Conservation (phyloP, 2,113 vertebrate species). For the Bombycilla garrulus region DNA sequence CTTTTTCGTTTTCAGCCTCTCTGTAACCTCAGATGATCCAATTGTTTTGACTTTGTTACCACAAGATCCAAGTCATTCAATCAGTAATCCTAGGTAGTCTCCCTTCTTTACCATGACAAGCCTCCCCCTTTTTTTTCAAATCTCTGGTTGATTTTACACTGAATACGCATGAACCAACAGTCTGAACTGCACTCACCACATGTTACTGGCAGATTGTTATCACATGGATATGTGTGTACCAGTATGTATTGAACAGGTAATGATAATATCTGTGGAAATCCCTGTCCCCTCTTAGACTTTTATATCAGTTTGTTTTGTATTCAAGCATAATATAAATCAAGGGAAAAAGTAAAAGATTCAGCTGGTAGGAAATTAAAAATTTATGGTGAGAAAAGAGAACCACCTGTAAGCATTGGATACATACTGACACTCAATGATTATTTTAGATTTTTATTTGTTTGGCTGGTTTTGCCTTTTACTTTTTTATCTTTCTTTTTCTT, state of each 20-base stretch:
- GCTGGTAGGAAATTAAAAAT: neutral
- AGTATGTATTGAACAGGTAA: neutral
- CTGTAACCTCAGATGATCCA: neutral
- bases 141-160: neutral
- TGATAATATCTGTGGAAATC: neutral
- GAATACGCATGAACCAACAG: neutral
- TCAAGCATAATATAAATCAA: slow-evolving; percentile 34
- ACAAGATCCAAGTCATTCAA: neutral
- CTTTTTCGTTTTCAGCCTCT: neutral
- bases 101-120: neutral
- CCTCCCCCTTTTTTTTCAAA: neutral
- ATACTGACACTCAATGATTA: neutral
- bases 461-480: rapidly evolving
- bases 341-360: neutral
- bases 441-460: neutral
- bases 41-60: neutral
- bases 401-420: neutral
- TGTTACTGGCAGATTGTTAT: slow-evolving; percentile 3
- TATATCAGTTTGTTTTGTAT: neutral
- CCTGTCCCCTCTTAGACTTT: neutral
- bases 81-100: neutral
- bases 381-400: neutral
- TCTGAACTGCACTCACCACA: slow-evolving; percentile 22
- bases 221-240: neutral
- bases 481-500: too few species aligned